Evolutionary conservation across 2,888 invertebrate species (phyloP).

Genomic region (Dicyrtomina minuta): DNA sequence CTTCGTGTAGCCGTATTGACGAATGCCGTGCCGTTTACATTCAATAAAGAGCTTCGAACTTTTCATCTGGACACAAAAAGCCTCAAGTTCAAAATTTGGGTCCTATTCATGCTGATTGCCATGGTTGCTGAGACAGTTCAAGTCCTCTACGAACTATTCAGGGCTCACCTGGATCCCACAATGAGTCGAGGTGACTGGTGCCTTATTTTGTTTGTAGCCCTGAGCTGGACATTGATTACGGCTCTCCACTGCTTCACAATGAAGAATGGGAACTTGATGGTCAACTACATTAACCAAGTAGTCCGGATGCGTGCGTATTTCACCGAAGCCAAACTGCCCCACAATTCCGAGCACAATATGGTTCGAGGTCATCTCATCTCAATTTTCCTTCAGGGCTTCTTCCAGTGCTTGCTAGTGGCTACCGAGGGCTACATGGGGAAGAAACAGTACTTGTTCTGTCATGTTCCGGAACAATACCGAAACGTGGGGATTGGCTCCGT

Average conservation of each 20-base stretch:
- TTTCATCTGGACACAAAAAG: not conserved
- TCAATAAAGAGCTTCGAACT: not conserved
- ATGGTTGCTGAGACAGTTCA: not conserved
- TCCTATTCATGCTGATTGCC: not conserved
- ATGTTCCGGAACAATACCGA: constrained; percentile 1
- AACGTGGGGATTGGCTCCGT: not conserved
- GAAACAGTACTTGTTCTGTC: not conserved
- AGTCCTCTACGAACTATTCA: not conserved
- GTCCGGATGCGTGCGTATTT: not conserved
- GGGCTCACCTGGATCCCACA: not conserved
- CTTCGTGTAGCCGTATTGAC: not conserved
- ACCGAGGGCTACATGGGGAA: not conserved
- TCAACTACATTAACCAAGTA: not conserved
- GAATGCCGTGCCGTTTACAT: constrained; percentile 2
- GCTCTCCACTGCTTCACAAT: not conserved
- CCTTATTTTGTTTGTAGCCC: not conserved
- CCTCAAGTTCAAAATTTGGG: not conserved
- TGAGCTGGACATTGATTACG: constrained; percentile 2
- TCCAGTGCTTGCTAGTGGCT: constrained; percentile 4
- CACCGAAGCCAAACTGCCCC: not conserved
- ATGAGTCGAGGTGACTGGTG: constrained; percentile 3
- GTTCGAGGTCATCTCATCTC: not conserved
- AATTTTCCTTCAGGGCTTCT: not conserved
- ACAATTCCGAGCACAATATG: constrained; percentile 2
- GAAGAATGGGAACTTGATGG: not conserved